These are phyloP conservation scores for Aquatica leii DNA, from an alignment of 2,888 invertebrate species.

Conservation along the genomic window DNA sequence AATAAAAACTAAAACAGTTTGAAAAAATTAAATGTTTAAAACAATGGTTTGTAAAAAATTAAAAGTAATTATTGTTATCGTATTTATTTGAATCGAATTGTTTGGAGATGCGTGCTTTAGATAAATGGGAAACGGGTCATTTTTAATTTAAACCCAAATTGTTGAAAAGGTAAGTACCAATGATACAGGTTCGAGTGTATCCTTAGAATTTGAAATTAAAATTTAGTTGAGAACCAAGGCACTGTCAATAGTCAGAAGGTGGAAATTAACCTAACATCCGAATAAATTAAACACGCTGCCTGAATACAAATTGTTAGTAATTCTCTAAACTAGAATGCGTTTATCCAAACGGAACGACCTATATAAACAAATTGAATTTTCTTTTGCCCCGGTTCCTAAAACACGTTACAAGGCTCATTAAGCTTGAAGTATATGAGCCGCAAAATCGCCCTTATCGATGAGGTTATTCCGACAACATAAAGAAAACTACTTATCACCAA, in stretches of 20 bases:
- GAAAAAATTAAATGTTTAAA: no score
- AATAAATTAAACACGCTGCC: slow-evolving; percentile 35
- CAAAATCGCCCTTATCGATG: slow-evolving; percentile 39
- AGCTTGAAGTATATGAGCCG: slow-evolving; percentile 37
- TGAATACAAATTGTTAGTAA: slow-evolving; percentile 38
- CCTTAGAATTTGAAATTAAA: slow-evolving; percentile 19
- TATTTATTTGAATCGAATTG: no score
- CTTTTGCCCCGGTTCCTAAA: slow-evolving; percentile 38
- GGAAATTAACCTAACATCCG: slow-evolving; percentile 37
- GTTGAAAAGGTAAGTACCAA: neutral
- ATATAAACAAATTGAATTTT: slow-evolving; percentile 39
- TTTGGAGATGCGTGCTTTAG: no score
- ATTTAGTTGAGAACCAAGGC: slow-evolving; percentile 26
- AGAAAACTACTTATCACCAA: slow-evolving; percentile 31
- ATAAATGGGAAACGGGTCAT: neutral
- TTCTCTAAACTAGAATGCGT: slow-evolving; percentile 37
- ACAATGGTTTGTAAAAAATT: no score
- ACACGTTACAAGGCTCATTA: slow-evolving; percentile 38
- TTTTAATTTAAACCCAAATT: neutral
- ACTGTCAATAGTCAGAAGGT: slow-evolving; percentile 36
- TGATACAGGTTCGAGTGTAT: neutral
- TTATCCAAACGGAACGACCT: slow-evolving; percentile 39
- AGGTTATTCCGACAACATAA: slow-evolving; percentile 26
- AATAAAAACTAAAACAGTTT: no score
- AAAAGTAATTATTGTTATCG: no score